Conservation (phyloP, 2,113 vertebrate species). For the Ochotona curzoniae region DNA sequence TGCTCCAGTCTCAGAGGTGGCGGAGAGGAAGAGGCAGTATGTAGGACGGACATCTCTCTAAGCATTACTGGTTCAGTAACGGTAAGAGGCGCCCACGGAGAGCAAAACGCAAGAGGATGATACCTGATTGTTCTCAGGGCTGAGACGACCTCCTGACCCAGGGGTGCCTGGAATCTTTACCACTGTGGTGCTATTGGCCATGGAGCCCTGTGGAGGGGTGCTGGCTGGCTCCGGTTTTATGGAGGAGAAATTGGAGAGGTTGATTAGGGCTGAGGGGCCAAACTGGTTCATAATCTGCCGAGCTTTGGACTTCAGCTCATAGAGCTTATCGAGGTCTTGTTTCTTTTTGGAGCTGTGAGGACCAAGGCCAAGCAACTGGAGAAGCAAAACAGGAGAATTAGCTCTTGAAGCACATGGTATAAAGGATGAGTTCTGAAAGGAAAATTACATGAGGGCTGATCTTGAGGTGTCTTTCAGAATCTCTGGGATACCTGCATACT, state of each 20-base stretch:
- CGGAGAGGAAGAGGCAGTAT: constrained; percentile 21
- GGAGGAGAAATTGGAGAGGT: constrained; percentile 90
- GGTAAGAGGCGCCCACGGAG: background rate
- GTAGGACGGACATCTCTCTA: background rate
- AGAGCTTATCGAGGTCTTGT: constrained; percentile 87
- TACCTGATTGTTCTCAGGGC: constrained; percentile 97
- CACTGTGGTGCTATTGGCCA: constrained; percentile 94
- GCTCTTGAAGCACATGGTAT: constrained; percentile 20
- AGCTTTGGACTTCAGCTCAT: constrained; percentile 88
- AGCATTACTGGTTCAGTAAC: background rate
- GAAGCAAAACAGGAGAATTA: constrained; percentile 71
- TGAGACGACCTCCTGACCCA: constrained; percentile 90
- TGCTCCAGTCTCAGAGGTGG: background rate
- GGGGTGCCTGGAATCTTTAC: constrained; percentile 88
- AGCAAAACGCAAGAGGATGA: background rate
- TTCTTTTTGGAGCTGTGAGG: constrained; percentile 87
- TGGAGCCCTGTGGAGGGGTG: constrained; percentile 89
- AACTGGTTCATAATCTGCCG: constrained; percentile 93
- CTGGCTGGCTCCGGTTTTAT: constrained; percentile 88
- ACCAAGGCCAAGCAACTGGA: constrained; percentile 87
- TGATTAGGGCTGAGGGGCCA: constrained; percentile 90
- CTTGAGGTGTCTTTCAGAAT: constrained; percentile 5
- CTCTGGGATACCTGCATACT: constrained; percentile 10
- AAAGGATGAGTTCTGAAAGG: constrained; percentile 53
- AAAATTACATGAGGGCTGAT: constrained; percentile 16